Evolutionary conservation across 2,113 vertebrate species (phyloP).

Genomic region (Arizona elegans): DNA sequence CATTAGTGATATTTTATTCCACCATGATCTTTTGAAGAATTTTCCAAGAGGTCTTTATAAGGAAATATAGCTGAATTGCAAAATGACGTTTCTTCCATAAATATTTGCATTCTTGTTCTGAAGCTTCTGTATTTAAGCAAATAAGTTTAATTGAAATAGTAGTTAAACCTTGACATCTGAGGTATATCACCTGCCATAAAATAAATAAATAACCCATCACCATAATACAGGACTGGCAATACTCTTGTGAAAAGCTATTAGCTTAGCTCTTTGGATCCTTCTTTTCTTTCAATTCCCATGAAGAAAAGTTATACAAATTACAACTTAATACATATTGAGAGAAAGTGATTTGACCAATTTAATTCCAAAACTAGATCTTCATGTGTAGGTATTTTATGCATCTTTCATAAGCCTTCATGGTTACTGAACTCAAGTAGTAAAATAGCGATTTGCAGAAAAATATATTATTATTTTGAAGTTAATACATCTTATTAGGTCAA

Average conservation of each 20-base stretch:
- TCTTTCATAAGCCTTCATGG: neutral
- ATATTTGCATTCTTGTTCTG: neutral
- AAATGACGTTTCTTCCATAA: neutral
- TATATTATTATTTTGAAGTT: neutral
- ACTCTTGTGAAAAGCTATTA: neutral
- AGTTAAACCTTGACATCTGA: neutral
- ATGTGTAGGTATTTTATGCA: neutral
- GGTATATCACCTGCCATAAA: neutral
- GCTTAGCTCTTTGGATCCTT: neutral
- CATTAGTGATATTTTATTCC: neutral
- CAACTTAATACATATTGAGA: neutral
- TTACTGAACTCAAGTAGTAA: neutral
- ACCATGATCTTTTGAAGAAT: constrained; percentile 8
- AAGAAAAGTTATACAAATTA: neutral
- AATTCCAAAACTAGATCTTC: neutral
- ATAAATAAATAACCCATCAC: neutral
- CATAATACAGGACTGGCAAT: neutral
- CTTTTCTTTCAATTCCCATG: neutral
- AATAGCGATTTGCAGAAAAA: neutral
- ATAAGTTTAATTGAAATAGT: too few species aligned
- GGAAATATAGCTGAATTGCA: neutral
- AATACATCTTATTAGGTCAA: neutral
- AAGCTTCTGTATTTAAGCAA: neutral
- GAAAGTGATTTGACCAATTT: neutral
- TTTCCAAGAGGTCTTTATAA: neutral